Conservation (phyloP, 2,797 vertebrate species). For the Pseudopleuronectes americanus region DNA sequence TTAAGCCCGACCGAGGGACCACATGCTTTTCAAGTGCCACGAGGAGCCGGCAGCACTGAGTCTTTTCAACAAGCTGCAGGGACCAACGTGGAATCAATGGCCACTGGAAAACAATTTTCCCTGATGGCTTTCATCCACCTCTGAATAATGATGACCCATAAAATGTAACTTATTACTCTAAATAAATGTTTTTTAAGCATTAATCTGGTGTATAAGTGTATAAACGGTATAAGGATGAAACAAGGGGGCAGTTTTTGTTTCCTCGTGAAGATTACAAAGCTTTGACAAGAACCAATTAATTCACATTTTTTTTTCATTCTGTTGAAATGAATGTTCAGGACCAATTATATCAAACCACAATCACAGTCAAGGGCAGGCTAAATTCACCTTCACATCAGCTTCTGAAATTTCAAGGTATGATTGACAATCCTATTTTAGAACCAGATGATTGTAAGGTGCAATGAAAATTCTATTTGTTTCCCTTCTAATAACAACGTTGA, state of each 20-base stretch:
- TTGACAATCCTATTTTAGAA: constrained; percentile 80
- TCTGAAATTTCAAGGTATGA: constrained; percentile 61
- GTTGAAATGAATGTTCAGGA: constrained; percentile 56
- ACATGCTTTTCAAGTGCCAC: constrained; percentile 71
- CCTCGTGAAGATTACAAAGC: constrained; percentile 12
- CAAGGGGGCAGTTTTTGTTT: constrained; percentile 38
- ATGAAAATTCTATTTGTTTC: constrained; percentile 64
- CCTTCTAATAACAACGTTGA: constrained; percentile 76
- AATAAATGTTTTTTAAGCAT: constrained; percentile 40
- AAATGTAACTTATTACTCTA: constrained; percentile 36
- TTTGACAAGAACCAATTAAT: constrained; percentile 46
- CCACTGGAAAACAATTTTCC: constrained; percentile 42
- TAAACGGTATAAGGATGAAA: constrained; percentile 36
- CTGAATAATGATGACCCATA: constrained; percentile 45
- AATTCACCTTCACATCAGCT: constrained; percentile 64
- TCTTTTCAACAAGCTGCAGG: constrained; percentile 72
- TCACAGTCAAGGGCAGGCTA: constrained; percentile 63
- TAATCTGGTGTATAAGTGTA: constrained; percentile 43
- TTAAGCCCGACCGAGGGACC: constrained; percentile 70
- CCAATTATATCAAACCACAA: constrained; percentile 64
- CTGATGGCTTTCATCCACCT: constrained; percentile 43
- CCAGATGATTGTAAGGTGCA: constrained; percentile 85
- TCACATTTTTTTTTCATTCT: constrained; percentile 59
- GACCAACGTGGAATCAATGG: constrained; percentile 64
- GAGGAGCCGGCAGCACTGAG: constrained; percentile 60